Conservation (phyloP, 2,888 invertebrate species). For the Calephelis perditalis region DNA sequence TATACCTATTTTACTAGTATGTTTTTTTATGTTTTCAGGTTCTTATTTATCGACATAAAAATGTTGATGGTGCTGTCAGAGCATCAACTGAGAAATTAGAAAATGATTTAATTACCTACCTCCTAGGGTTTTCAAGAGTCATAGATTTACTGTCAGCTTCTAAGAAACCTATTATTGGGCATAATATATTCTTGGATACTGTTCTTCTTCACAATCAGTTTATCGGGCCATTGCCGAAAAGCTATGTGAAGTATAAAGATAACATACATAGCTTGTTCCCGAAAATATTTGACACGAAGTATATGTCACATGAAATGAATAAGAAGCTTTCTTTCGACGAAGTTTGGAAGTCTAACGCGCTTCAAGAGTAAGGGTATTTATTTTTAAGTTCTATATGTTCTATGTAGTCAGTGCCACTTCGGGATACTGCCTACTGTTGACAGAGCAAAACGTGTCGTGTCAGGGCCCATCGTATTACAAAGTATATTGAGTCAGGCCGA, state of each 20-base stretch:
- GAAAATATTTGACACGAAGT: constrained; percentile 85
- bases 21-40: constrained; percentile 45
- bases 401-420: too few species aligned
- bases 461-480: too few species aligned
- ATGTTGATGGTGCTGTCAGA: constrained; percentile 55
- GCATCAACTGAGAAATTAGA: constrained; percentile 60
- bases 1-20: not conserved
- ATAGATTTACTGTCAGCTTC: constrained; percentile 77
- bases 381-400: constrained; percentile 11
- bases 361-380: constrained; percentile 61
- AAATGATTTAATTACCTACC: constrained; percentile 64
- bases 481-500: too few species aligned
- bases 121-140: constrained; percentile 83
- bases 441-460: too few species aligned
- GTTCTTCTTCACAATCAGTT: constrained; percentile 85
- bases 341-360: constrained; percentile 69
- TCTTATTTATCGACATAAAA: constrained; percentile 57
- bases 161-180: constrained; percentile 86
- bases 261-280: constrained; percentile 81
- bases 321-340: constrained; percentile 61
- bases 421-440: too few species aligned
- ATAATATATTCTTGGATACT: constrained; percentile 85
- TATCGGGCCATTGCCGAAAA: constrained; percentile 81
- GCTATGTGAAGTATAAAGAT: constrained; percentile 81
- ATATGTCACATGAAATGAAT: constrained; percentile 78